phyloP scores from a whole-genome alignment of 2,113 vertebrate species.

The Tragelaphus scriptus region DNA sequence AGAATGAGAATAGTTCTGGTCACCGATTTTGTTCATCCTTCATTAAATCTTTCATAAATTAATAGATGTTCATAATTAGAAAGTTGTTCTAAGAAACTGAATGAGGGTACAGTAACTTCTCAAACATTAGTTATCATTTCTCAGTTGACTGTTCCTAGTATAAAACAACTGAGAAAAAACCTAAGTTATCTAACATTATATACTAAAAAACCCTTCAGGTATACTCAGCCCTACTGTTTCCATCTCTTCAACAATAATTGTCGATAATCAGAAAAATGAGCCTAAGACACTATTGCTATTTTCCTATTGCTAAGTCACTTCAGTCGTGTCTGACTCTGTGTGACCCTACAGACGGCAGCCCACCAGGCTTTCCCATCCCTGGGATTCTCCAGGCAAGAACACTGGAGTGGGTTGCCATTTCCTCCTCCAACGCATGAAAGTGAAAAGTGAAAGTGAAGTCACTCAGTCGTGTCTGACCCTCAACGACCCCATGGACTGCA shows the following conservation, averaged over 20 bases:
- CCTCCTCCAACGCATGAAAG: too few relatives aligned
- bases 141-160: neutral
- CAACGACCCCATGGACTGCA: too few relatives aligned
- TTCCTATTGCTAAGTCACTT: too few relatives aligned
- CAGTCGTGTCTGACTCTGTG: too few relatives aligned
- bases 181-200: neutral
- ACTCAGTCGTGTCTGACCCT: too few relatives aligned
- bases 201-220: neutral
- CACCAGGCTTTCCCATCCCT: too few relatives aligned
- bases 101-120: neutral
- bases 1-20: neutral
- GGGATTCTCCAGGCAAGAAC: too few relatives aligned
- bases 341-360: too few relatives aligned
- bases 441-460: too few relatives aligned
- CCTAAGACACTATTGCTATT: neutral
- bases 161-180: neutral
- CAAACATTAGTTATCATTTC: neutral
- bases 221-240: neutral
- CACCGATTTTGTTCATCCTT: neutral
- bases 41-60: slow-evolving; percentile 6
- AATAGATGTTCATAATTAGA: neutral
- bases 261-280: neutral
- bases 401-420: too few relatives aligned
- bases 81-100: neutral
- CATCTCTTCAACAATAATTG: neutral